Percentiles rank a stretch among this genome's conserved stretches.
phyloP scores from a whole-genome alignment of 2,113 vertebrate genomes.

The Ancistrus triradiatus region DNA sequence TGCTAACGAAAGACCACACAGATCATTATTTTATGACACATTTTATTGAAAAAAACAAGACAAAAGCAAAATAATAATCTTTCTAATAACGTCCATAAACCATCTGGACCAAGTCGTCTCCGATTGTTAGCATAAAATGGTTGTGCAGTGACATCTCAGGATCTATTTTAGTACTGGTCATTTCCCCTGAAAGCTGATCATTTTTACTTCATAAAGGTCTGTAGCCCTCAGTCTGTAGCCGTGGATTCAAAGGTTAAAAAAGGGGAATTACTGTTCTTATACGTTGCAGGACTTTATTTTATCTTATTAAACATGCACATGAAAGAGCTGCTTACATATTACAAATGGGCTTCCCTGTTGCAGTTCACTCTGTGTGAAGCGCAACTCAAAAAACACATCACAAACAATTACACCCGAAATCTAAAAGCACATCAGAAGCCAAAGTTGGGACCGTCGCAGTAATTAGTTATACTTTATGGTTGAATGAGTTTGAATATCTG shows the following conservation, averaged over 20 bases:
- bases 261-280: too few species aligned
- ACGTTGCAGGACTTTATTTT: too few species aligned
- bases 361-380: conserved; percentile 8
- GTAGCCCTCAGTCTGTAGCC: neutral
- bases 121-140: neutral
- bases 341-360: neutral
- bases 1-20: neutral
- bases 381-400: conserved; percentile 3
- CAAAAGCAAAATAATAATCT: conserved; percentile 47
- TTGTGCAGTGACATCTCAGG: conserved; percentile 21
- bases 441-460: neutral
- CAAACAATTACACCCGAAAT: conserved; percentile 2
- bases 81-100: conserved; percentile 43
- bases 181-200: conserved; percentile 38
- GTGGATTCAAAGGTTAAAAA: neutral
- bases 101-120: conserved; percentile 46
- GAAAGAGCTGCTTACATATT: neutral
- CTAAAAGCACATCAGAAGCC: conserved; percentile 1
- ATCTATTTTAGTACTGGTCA: conserved; percentile 3
- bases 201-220: neutral
- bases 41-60: conserved; percentile 51
- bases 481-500: neutral
- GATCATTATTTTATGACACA: conserved; percentile 40
- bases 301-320: neutral
- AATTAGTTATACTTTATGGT: too few species aligned